Evolutionary conservation across 1,140 invertebrate species (phyloP).

Genomic region (Magallana gigas): DNA sequence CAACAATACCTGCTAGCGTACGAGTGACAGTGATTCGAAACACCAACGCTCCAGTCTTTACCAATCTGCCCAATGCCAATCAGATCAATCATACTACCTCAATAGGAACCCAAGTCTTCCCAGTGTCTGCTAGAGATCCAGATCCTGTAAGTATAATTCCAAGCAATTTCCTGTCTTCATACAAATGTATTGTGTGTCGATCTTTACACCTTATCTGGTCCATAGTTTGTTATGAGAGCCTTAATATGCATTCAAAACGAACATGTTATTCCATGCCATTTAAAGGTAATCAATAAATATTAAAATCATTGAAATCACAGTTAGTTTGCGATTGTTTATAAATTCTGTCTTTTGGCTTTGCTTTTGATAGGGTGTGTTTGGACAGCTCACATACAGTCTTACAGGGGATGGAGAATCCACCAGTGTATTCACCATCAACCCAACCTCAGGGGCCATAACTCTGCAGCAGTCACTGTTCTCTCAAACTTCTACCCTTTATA

Average conservation of each 20-base stretch:
- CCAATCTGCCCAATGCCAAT: slow-evolving; percentile 72
- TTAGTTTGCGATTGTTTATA: background rate
- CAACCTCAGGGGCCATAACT: slow-evolving; percentile 48
- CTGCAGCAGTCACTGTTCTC: slow-evolving; percentile 59
- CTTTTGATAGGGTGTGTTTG: slow-evolving; percentile 59
- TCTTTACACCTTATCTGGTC: no score
- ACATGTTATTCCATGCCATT: no score
- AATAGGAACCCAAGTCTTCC: background rate
- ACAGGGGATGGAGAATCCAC: slow-evolving; percentile 66
- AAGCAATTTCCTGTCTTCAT: background rate
- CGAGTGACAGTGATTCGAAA: slow-evolving; percentile 73
- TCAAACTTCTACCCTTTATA: slow-evolving; percentile 54
- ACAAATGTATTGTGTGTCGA: no score
- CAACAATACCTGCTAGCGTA: slow-evolving; percentile 50
- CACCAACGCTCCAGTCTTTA: slow-evolving; percentile 85
- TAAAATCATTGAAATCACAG: no score
- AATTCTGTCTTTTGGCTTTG: background rate
- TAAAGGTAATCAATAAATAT: no score
- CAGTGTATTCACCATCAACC: slow-evolving; percentile 53
- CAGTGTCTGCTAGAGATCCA: slow-evolving; percentile 36
- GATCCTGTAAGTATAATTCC: background rate
- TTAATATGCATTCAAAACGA: no score
- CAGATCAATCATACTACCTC: slow-evolving; percentile 33
- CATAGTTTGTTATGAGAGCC: no score
- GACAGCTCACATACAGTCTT: slow-evolving; percentile 59